Evolutionary conservation across 1,140 invertebrate genomes (phyloP).

Genomic region (Zaprionus gabonicus): DNA sequence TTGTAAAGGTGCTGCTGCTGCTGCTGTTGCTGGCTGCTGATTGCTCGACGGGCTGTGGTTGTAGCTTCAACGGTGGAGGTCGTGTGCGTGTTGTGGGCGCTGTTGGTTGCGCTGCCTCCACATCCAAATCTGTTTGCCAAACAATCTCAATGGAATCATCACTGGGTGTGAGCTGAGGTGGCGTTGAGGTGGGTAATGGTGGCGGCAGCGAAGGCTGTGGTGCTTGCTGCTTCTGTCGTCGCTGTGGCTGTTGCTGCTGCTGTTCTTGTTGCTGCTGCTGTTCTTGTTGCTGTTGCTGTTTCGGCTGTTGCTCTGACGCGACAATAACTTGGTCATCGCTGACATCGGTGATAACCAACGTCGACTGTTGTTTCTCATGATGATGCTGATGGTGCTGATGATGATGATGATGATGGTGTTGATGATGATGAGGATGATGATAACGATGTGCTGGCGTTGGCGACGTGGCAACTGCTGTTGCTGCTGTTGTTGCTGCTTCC

Average conservation of each 20-base stretch:
- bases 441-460: constrained; percentile 23
- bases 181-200: constrained; percentile 53
- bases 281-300: constrained; percentile 33
- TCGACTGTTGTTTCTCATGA: constrained; percentile 14
- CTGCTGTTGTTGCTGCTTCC: constrained; percentile 15
- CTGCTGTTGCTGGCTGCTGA: constrained; percentile 1
- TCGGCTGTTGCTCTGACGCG: constrained; percentile 27
- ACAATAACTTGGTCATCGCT: constrained; percentile 48
- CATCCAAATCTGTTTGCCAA: constrained; percentile 38
- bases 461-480: constrained; percentile 43
- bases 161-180: constrained; percentile 58
- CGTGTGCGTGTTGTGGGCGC: constrained; percentile 3
- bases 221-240: neutral
- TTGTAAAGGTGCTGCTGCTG: neutral
- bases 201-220: constrained; percentile 47
- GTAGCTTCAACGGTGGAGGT: neutral
- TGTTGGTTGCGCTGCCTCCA: constrained; percentile 25
- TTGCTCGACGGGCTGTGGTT: neutral
- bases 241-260: constrained; percentile 40
- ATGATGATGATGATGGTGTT: constrained; percentile 43
- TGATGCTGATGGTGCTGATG: constrained; percentile 34
- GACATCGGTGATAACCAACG: constrained; percentile 39
- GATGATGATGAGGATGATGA: constrained; percentile 46
- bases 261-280: constrained; percentile 36
- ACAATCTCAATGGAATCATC: constrained; percentile 32